Conservation (phyloP, 1,140 invertebrate species). For the Apis cerana region DNA sequence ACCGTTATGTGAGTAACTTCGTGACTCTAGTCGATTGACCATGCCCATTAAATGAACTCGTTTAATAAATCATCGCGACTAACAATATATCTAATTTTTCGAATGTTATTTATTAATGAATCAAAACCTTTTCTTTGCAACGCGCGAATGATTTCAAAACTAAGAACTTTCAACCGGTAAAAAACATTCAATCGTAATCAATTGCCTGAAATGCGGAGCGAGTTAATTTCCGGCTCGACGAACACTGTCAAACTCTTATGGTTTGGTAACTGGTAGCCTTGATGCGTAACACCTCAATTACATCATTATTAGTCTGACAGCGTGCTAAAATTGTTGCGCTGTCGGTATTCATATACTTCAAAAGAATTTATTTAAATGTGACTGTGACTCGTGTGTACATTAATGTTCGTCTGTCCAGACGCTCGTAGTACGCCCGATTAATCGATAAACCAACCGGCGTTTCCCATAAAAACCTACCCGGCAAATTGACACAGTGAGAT, state of each 20-base stretch:
- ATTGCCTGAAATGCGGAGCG: conserved; percentile 2
- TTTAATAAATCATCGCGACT: neutral
- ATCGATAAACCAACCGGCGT: conserved; percentile 35
- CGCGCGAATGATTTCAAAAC: no score
- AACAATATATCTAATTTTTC: neutral
- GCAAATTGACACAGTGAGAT: neutral
- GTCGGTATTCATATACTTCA: neutral
- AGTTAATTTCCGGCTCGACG: neutral
- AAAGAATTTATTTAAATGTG: neutral
- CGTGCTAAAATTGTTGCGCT: neutral
- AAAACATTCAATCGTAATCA: neutral
- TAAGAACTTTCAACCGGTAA: neutral
- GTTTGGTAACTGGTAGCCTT: conserved; percentile 37
- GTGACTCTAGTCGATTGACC: neutral
- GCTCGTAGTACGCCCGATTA: neutral
- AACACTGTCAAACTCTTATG: conserved; percentile 35
- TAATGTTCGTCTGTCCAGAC: neutral
- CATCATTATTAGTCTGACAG: conserved; percentile 38
- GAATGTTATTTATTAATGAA: neutral
- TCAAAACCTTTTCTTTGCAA: neutral
- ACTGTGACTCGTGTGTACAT: neutral
- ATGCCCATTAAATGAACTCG: neutral
- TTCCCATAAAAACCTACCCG: neutral
- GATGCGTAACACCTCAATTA: conserved; percentile 47
- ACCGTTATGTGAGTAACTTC: neutral